phyloP scores from a whole-genome alignment of 2,888 invertebrate genomes.

The Crepidodera aurea region DNA sequence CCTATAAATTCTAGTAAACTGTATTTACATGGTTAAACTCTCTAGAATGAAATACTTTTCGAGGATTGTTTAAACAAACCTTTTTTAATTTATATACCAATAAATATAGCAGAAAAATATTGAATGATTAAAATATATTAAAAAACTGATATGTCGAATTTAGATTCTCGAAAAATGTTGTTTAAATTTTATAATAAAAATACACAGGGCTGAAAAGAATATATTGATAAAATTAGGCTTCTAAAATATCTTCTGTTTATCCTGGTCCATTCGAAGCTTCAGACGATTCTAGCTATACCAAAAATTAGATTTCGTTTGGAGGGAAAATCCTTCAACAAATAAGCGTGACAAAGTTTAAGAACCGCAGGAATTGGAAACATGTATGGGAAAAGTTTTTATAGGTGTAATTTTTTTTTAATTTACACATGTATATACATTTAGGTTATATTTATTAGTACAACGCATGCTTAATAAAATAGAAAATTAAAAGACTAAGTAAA shows the following conservation, averaged over 20 bases:
- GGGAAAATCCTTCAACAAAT: conserved; percentile 21
- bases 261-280: background rate
- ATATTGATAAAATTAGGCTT: background rate
- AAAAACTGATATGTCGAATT: no score
- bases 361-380: conserved; percentile 26
- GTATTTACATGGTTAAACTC: conserved; percentile 15
- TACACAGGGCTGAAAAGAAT: no score
- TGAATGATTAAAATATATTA: no score
- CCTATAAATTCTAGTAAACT: background rate
- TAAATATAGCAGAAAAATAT: no score
- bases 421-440: conserved; percentile 30
- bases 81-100: no score
- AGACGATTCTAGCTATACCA: no score
- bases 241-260: background rate
- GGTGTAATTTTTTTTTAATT: conserved; percentile 5
- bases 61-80: no score
- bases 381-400: conserved; percentile 1
- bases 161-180: no score
- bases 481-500: conserved; percentile 7
- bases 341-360: conserved; percentile 11
- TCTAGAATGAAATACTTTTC: no score
- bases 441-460: background rate
- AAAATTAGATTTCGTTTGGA: no score
- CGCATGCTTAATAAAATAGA: conserved; percentile 20
- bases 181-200: no score